Base-by-base conservation (phyloP, 2,888 invertebrate species). In the Epicampocera succincta region DNA sequence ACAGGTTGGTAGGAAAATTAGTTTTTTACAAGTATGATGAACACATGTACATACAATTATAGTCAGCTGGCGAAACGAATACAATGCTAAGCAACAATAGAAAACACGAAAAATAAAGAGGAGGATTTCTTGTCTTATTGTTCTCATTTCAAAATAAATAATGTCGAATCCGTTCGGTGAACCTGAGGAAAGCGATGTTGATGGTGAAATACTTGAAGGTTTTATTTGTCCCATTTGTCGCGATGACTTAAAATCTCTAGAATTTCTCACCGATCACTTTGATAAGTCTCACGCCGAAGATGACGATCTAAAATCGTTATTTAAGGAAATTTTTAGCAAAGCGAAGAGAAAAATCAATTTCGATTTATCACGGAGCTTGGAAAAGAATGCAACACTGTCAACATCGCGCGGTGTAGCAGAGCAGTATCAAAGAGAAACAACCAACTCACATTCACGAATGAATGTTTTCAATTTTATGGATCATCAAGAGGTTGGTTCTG, bases 221-320 rank as follows among this genome's bases (percentile, higher is more conserved):
- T 98, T 99, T 89, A 92, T 99, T 11, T 99, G 99, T 90, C 98
- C 99, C 0, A 96, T 98, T 86, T 99, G 99, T 88, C 95, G 97
- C 92, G 94, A 95, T 46, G 98, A 99, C 90, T 93, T 97, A 58
- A 96, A 96, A 88, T 96, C 97, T 13, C 95, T 97, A 6, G 93
- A 94, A 68, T 95, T 95, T 88, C 92, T 99, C 73, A 95, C 96
- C 71, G 93, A 93, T 84, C 99, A 99, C 91, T 98, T 98, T 88
- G 97, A 98, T 90, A 95, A 95, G 81, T 93, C 94, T 69, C 98
- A 99, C 90, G 94, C 95, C 76, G 96, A 98, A 89, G 96, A 97
- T 87, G 96, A 96, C 90, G 94, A 96, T 65, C 90, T 96, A 15
- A 95, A 93, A 90, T 95, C 96, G 0, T 86, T 90, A 3, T 92